These are phyloP conservation scores for Rhagologus leucostigma DNA, from an alignment of 2,113 vertebrate species.

Conservation along the genomic window DNA sequence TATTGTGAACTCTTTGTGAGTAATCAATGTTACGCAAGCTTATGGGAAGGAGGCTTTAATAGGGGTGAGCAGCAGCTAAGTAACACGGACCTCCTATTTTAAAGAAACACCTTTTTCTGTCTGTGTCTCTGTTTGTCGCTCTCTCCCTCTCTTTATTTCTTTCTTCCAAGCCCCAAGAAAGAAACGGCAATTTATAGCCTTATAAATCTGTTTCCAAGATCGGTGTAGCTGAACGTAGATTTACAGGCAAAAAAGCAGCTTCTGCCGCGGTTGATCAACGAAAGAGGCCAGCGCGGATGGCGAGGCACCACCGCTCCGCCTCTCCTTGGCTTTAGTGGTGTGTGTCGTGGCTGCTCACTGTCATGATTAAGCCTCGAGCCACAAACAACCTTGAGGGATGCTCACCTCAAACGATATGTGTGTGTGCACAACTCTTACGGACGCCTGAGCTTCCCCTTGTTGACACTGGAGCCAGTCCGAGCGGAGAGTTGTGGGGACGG, in stretches of 20 bases:
- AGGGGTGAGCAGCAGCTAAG: background rate
- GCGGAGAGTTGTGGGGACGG: background rate
- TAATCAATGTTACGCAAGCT: conserved; percentile 66
- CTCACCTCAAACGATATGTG: accelerated
- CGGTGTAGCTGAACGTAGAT: background rate
- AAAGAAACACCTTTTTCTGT: background rate
- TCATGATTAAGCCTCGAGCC: background rate
- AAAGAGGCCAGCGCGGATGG: background rate
- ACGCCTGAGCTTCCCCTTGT: background rate
- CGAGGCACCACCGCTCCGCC: background rate
- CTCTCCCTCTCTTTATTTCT: background rate
- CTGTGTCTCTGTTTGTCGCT: accelerated
- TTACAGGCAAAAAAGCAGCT: background rate
- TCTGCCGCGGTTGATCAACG: background rate
- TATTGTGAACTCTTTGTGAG: conserved; percentile 47
- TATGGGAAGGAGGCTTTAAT: conserved; percentile 2
- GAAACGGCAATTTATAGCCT: background rate
- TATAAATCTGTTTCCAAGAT: conserved; percentile 16
- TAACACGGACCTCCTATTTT: background rate
- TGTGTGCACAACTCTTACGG: accelerated
- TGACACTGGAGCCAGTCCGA: background rate
- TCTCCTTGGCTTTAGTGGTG: background rate
- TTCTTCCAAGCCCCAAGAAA: background rate
- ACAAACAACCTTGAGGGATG: background rate
- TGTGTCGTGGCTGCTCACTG: background rate